phyloP scores from a whole-genome alignment of 35 echinoderm and acorn worm species.

The Anneissia japonica region DNA sequence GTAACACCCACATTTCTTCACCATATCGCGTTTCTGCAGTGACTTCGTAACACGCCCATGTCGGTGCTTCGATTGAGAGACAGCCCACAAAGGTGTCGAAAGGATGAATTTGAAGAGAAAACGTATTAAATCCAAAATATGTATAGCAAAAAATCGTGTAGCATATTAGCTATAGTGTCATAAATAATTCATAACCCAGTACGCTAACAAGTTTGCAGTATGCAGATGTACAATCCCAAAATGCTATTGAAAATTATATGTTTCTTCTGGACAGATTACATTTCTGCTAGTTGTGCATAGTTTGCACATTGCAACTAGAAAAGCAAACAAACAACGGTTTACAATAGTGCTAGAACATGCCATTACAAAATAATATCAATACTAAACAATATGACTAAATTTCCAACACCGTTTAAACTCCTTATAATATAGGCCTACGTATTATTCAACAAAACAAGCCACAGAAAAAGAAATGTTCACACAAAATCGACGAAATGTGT shows the following conservation, averaged over 20 bases:
- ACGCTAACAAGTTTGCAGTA: neutral
- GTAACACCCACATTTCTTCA: neutral
- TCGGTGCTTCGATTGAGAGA: neutral
- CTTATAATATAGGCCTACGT: no score
- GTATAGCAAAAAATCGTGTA: conserved; percentile 1
- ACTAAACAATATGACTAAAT: no score
- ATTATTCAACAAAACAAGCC: no score
- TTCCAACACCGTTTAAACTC: no score
- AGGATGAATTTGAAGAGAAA: neutral
- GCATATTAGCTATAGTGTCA: neutral
- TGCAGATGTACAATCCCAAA: neutral
- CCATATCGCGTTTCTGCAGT: neutral
- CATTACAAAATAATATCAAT: no score
- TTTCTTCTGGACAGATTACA: neutral
- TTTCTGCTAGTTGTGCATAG: neutral
- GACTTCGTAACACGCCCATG: neutral
- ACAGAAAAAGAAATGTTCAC: no score
- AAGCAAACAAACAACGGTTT: no score
- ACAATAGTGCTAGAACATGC: no score
- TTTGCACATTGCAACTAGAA: no score
- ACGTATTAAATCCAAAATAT: neutral
- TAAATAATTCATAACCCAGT: neutral
- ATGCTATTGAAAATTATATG: neutral
- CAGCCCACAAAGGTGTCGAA: neutral
- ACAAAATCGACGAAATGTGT: no score